Evolutionary conservation across 1,140 invertebrate genomes (phyloP).

Genomic region (Pseudachorutes palmiensis): DNA sequence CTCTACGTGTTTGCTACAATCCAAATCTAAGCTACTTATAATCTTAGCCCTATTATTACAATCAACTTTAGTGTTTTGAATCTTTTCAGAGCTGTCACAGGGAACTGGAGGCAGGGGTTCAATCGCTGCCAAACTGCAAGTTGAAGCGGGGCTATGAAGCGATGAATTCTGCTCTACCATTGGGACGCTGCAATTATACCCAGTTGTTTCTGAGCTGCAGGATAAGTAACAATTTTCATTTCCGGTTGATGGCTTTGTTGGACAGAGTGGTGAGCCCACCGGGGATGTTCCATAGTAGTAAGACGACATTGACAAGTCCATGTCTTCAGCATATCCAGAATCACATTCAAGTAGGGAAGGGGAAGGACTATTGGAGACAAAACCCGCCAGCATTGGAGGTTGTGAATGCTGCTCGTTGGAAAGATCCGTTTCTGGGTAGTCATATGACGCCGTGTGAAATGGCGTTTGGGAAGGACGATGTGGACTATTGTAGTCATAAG

Average conservation of each 20-base stretch:
- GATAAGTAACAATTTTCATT: not conserved
- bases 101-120: not conserved
- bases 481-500: slow-evolving; percentile 29
- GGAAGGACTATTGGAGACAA: slow-evolving; percentile 1
- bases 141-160: too few species aligned
- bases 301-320: slow-evolving; percentile 32
- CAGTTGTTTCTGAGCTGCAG: slow-evolving; percentile 9
- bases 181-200: not conserved
- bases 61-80: too few species aligned
- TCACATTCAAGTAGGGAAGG: slow-evolving; percentile 31
- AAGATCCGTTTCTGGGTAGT: slow-evolving; percentile 18
- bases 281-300: slow-evolving; percentile 27
- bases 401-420: not conserved
- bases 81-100: too few species aligned
- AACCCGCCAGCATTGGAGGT: not conserved
- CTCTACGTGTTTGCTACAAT: too few species aligned
- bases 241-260: not conserved
- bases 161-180: not conserved
- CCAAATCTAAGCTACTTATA: too few species aligned
- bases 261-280: not conserved
- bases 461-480: slow-evolving; percentile 31
- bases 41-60: too few species aligned
- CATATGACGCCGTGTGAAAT: slow-evolving; percentile 34
- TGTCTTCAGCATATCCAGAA: slow-evolving; percentile 32
- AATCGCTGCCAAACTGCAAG: slow-evolving; percentile 12